Percentiles rank a stretch among this genome's conserved stretches.
Evolutionary conservation across 2,797 vertebrate genomes (phyloP).

Genomic region (Sebastes wilsoni): DNA sequence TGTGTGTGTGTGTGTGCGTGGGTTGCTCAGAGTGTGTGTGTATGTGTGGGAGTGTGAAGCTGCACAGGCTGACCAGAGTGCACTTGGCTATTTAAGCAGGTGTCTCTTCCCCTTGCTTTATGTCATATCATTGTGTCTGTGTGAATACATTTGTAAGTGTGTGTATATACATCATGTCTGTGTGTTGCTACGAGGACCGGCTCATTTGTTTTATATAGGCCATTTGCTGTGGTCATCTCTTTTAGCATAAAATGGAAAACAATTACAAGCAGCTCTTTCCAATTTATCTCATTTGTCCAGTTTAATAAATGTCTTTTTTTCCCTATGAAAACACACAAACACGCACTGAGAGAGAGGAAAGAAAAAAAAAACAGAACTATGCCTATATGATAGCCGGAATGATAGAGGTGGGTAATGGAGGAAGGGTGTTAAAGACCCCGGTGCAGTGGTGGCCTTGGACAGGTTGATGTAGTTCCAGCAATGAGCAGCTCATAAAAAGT

Average conservation of each 20-base stretch:
- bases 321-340: conserved; percentile 45
- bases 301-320: conserved; percentile 62
- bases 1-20: neutral
- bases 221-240: conserved; percentile 62
- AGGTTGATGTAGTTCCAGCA: conserved; percentile 87
- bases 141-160: neutral
- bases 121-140: conserved; percentile 18
- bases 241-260: conserved; percentile 63
- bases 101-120: conserved; percentile 29
- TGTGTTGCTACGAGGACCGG: conserved; percentile 25
- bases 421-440: conserved; percentile 71
- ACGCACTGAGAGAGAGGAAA: neutral
- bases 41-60: conserved; percentile 10
- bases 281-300: conserved; percentile 62
- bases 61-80: conserved; percentile 25
- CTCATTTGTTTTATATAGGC: conserved; percentile 59
- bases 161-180: neutral
- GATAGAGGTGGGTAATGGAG: conserved; percentile 72
- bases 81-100: conserved; percentile 40
- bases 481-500: conserved; percentile 88
- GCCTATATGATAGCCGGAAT: conserved; percentile 59
- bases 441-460: conserved; percentile 75
- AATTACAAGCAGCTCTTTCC: conserved; percentile 62
- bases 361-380: neutral
- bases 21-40: neutral